Base-by-base conservation (phyloP, 2,113 vertebrate genomes). In the Ciconia boyciana region DNA sequence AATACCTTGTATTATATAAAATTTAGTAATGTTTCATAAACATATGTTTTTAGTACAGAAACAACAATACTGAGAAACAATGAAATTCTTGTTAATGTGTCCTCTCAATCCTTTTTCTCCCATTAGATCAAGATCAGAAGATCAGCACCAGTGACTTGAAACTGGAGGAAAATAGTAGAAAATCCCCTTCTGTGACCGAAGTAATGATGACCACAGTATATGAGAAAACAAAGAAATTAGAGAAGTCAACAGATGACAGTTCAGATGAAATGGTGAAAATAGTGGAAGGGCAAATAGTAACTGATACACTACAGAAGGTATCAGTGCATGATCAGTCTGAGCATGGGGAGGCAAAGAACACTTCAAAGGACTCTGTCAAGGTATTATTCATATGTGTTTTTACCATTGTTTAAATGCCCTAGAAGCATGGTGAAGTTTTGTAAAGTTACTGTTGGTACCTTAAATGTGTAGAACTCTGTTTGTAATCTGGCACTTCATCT, bases 161-260 rank as follows among this genome's bases (percentile, higher is more conserved):
- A 71, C 86, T 94, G 55, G 82, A 87, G 31, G 65, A 93, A 43
- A 94, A 21, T 44, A 82, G 64, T 74, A 93, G 71, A 62, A 90
- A 93, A 84, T 96, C 96, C 4, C 25, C 87, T 86, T 96, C 96
- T 74, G 82, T 74, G 48, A 52, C 24, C 82, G 77, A 97, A 96
- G 69, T 84, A 60, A 77, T 58, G 88, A 92, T 78, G 32, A 86
- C 71, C 43, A 54, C 92, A 84, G 64, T 70, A 11, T 60, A 46
- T 83, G 96, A 97, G 83, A 95, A 97, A 80, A 70, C 91, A 29
- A 72, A 80, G 21, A 62, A 95, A 77, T 85, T 36, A 9, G 46
- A 94, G 46, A 83, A 91, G 58, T 39, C 83, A 84, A 7, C 25
- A 72, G 60, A 62, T 80, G 60, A 43, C 54, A 65, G 57, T 41